These are phyloP conservation scores for Schrankia costaestrigalis DNA, from an alignment of 2,888 invertebrate genomes.

Conservation along the genomic window DNA sequence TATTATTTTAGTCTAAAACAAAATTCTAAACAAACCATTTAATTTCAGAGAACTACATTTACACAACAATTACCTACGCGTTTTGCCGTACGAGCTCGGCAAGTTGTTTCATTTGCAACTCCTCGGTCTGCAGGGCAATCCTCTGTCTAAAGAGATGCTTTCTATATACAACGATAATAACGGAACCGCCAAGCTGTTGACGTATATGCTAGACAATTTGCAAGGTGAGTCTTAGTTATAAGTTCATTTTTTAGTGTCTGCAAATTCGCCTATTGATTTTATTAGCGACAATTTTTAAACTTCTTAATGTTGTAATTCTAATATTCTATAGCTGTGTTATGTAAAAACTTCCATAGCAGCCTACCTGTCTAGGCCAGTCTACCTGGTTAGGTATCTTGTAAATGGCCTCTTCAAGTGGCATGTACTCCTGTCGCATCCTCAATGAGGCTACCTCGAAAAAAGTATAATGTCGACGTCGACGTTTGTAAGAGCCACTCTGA, in stretches of 20 bases:
- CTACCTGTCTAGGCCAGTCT: no score
- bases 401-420: no score
- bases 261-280: neutral
- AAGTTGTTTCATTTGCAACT: conserved; percentile 97
- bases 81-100: conserved; percentile 97
- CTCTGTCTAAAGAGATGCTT: conserved; percentile 94
- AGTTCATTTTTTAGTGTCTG: neutral
- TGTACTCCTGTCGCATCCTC: no score
- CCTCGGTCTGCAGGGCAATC: conserved; percentile 96
- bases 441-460: no score
- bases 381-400: no score
- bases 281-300: no score
- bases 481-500: no score
- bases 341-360: no score
- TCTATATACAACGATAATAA: conserved; percentile 95
- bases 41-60: conserved; percentile 92
- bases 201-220: conserved; percentile 97
- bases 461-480: no score
- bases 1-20: neutral
- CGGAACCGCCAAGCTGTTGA: conserved; percentile 96
- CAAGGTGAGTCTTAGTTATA: conserved; percentile 83
- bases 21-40: conserved; percentile 10
- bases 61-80: conserved; percentile 95
- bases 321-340: no score
- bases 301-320: no score